A percentile compares a stretch with the other conserved stretches of the same genome.
phyloP scores from a whole-genome alignment of 2,113 vertebrate genomes.

The Thalassarche chlororhynchos region DNA sequence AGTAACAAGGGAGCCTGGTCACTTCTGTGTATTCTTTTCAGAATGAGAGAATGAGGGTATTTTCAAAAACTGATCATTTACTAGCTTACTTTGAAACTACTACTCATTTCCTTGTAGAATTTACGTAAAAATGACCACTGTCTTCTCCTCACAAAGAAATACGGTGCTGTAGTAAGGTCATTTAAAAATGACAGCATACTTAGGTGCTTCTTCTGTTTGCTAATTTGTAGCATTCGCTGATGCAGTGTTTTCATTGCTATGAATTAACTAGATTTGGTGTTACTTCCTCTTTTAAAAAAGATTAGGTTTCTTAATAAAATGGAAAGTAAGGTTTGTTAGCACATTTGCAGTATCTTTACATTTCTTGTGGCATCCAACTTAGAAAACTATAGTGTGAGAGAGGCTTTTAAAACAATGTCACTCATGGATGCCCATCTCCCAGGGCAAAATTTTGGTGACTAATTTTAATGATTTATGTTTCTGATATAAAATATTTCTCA shows the following conservation, averaged over 20 bases:
- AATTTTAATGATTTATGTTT: background rate
- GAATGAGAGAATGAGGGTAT: background rate
- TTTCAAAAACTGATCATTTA: background rate
- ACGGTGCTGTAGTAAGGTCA: background rate
- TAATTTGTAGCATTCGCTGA: background rate
- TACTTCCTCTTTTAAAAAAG: background rate
- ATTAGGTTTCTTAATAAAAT: background rate
- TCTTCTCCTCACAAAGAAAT: background rate
- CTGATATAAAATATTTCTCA: background rate
- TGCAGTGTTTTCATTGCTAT: background rate
- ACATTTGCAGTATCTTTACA: background rate
- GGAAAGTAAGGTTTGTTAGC: background rate
- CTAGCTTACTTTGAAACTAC: background rate
- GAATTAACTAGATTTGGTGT: background rate
- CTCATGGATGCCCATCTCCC: background rate
- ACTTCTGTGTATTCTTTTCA: background rate
- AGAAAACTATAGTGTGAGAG: background rate
- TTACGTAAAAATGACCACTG: background rate
- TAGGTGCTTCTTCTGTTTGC: background rate
- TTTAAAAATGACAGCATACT: background rate
- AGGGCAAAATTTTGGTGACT: background rate
- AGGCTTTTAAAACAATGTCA: background rate
- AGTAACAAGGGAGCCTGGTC: background rate
- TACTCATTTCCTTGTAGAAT: background rate
- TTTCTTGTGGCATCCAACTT: background rate